A percentile compares a stretch with the other conserved stretches of the same genome.
Conservation (phyloP, 2,888 invertebrate species). For the Meloe dianella region DNA sequence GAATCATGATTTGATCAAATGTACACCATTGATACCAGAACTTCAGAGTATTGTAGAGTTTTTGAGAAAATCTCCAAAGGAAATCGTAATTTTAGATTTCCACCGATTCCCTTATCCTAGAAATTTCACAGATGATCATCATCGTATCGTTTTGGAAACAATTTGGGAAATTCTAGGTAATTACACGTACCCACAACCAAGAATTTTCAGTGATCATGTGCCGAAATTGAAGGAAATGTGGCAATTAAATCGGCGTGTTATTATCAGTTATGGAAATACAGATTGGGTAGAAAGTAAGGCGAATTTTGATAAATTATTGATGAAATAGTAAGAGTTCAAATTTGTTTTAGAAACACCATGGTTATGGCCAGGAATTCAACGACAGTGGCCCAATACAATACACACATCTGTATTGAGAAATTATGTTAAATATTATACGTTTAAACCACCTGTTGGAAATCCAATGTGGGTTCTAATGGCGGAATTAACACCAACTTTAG, state of each 20-base stretch:
- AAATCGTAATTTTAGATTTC: constrained; percentile 76
- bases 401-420: constrained; percentile 25
- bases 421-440: constrained; percentile 50
- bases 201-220: neutral
- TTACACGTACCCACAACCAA: constrained; percentile 16
- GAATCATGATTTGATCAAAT: constrained; percentile 24
- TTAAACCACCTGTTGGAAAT: constrained; percentile 41
- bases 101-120: constrained; percentile 69
- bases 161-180: constrained; percentile 23
- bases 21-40: constrained; percentile 25
- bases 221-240: constrained; percentile 59
- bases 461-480: constrained; percentile 69
- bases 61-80: constrained; percentile 66
- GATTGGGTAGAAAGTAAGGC: constrained; percentile 51
- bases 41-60: constrained; percentile 55
- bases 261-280: constrained; percentile 62
- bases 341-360: constrained; percentile 31
- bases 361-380: constrained; percentile 31
- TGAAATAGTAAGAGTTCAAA: neutral
- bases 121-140: constrained; percentile 19
- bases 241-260: constrained; percentile 58
- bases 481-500: constrained; percentile 67
- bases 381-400: constrained; percentile 43
- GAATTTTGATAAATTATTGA: neutral
- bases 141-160: constrained; percentile 21